phyloP scores from a whole-genome alignment of 1,140 invertebrate genomes.

The Homalodisca vitripennis region DNA sequence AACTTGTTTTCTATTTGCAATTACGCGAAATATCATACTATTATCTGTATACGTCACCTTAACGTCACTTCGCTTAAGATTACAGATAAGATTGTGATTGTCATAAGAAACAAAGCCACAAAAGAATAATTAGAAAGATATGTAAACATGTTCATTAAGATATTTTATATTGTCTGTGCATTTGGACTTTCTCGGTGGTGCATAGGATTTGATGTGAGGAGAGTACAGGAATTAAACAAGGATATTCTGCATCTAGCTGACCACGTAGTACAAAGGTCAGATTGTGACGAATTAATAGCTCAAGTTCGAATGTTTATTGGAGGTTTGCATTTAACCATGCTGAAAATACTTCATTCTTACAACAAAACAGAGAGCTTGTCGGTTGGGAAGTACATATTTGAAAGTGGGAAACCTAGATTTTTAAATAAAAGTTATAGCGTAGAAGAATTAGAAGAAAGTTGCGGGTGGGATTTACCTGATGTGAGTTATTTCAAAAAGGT shows the following conservation, averaged over 20 bases:
- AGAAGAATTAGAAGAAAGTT: not conserved
- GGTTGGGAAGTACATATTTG: not conserved
- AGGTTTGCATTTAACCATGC: not conserved
- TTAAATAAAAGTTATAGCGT: not conserved
- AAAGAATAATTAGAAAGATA: too few relatives aligned
- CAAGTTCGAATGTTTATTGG: not conserved
- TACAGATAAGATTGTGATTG: too few relatives aligned
- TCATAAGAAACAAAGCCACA: too few relatives aligned
- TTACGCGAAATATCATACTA: too few relatives aligned
- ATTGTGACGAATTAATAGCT: not conserved
- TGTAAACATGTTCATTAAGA: too few relatives aligned
- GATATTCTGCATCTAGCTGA: not conserved
- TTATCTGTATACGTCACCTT: too few relatives aligned
- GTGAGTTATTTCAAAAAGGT: not conserved
- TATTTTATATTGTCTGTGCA: too few relatives aligned
- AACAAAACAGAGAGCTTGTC: not conserved
- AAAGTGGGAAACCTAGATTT: not conserved
- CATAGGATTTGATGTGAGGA: slow-evolving; percentile 8
- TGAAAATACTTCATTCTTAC: slow-evolving; percentile 7
- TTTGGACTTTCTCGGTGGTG: too few relatives aligned
- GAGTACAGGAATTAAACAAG: not conserved
- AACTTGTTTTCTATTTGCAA: too few relatives aligned
- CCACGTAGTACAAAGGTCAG: not conserved
- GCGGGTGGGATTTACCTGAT: not conserved
- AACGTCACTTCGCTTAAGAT: too few relatives aligned